Conservation (phyloP, 2,888 invertebrate species). For the Agonopterix arenella region DNA sequence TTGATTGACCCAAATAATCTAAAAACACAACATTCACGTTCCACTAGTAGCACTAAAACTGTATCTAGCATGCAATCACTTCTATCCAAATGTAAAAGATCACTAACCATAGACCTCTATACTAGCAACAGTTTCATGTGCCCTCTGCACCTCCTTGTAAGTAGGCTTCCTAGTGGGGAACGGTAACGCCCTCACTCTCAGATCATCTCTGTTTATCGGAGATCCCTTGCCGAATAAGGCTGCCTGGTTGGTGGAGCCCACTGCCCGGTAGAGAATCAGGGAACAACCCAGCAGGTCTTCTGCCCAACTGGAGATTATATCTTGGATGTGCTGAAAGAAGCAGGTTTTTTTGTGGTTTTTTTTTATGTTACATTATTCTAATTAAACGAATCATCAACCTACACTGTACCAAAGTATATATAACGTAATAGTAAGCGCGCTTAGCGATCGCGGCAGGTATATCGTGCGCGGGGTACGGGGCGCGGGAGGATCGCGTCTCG, state of each 20-base stretch:
- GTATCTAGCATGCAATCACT: no score
- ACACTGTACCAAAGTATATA: no score
- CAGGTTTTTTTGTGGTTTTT: constrained; percentile 3
- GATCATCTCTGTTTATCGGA: constrained; percentile 79
- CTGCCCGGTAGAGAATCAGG: constrained; percentile 86
- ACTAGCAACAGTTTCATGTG: constrained; percentile 81
- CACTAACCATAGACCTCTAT: constrained; percentile 81
- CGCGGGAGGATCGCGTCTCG: no score
- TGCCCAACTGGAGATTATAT: constrained; percentile 82
- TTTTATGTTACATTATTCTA: not conserved
- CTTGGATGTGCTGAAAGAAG: constrained; percentile 82
- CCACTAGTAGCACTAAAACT: no score
- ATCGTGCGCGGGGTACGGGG: no score
- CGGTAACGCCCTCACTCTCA: constrained; percentile 82
- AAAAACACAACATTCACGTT: no score
- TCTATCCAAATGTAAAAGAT: not conserved
- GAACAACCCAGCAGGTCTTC: constrained; percentile 80
- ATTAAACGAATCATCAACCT: no score
- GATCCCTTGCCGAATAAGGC: constrained; percentile 87
- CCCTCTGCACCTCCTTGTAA: constrained; percentile 86
- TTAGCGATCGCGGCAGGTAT: no score
- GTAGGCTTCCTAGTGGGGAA: constrained; percentile 90
- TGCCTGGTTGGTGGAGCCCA: constrained; percentile 82
- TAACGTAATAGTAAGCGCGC: no score
- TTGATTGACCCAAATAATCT: no score